phyloP scores from a whole-genome alignment of 2,888 invertebrate genomes.

The Morpho deidamia region DNA sequence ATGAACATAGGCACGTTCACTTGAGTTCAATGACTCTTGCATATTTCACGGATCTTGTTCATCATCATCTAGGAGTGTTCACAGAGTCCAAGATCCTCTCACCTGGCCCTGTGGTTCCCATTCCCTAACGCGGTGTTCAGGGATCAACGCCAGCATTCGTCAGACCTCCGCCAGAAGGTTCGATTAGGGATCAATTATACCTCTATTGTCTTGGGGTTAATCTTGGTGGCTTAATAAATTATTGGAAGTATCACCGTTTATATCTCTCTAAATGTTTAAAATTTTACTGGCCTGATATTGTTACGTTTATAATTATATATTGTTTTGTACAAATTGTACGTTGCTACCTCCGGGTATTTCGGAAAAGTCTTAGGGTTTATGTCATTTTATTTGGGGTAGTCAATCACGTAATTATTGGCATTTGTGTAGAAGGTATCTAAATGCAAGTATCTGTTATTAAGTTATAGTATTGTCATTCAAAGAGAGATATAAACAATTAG shows the following conservation, averaged over 20 bases:
- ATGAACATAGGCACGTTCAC: too few species aligned
- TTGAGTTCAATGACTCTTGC: too few species aligned
- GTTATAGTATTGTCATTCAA: neutral
- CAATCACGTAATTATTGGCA: too few species aligned
- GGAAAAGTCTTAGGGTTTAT: too few species aligned
- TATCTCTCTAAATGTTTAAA: constrained; percentile 10
- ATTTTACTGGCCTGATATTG: neutral
- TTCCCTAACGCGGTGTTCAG: constrained; percentile 79
- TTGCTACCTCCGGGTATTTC: too few species aligned
- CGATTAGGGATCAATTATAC: constrained; percentile 31
- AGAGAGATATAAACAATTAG: constrained; percentile 23
- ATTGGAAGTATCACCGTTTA: constrained; percentile 11
- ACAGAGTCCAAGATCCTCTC: constrained; percentile 77
- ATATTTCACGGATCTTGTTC: constrained; percentile 16
- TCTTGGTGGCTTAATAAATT: constrained; percentile 25
- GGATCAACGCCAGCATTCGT: constrained; percentile 69
- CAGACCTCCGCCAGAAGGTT: constrained; percentile 73
- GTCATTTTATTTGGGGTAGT: neutral
- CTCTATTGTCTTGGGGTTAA: constrained; percentile 21
- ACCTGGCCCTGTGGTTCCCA: constrained; percentile 80
- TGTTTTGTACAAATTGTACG: too few species aligned
- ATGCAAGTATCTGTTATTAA: too few species aligned
- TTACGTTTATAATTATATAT: too few species aligned
- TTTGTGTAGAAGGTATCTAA: too few species aligned
- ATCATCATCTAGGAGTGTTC: constrained; percentile 43